phyloP scores from a whole-genome alignment of 1,140 invertebrate genomes.

The Neuroterus valhalla region DNA sequence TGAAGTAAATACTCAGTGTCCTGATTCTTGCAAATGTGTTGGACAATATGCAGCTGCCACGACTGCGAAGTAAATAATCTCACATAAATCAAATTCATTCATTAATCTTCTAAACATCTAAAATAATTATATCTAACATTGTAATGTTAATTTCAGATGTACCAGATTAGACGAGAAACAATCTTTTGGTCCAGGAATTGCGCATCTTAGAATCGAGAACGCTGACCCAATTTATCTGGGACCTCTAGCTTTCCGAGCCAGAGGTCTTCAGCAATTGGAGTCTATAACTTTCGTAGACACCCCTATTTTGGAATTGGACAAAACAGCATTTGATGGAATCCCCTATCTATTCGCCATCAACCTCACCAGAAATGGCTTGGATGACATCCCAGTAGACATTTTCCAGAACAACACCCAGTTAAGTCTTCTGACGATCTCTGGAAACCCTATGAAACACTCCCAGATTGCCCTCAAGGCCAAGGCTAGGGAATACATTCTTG shows the following conservation, averaged over 20 bases:
- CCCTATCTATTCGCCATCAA: slow-evolving; percentile 80
- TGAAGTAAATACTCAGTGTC: slow-evolving; percentile 60
- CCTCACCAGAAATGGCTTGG: slow-evolving; percentile 79
- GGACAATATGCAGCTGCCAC: slow-evolving; percentile 71
- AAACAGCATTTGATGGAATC: slow-evolving; percentile 80
- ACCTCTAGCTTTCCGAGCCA: slow-evolving; percentile 59
- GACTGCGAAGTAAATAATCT: slow-evolving; percentile 68
- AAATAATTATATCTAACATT: too few species aligned
- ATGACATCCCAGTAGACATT: slow-evolving; percentile 79
- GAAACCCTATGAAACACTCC: slow-evolving; percentile 79
- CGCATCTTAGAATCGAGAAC: slow-evolving; percentile 64
- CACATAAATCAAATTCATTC: neutral
- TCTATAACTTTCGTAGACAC: slow-evolving; percentile 70
- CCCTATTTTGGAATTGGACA: slow-evolving; percentile 64
- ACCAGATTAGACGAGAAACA: slow-evolving; percentile 65
- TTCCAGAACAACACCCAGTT: slow-evolving; percentile 81
- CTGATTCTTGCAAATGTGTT: slow-evolving; percentile 65
- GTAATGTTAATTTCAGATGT: slow-evolving; percentile 57
- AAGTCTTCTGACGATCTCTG: slow-evolving; percentile 79
- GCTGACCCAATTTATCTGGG: slow-evolving; percentile 62
- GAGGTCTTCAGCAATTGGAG: slow-evolving; percentile 67
- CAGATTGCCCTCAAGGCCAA: slow-evolving; percentile 57
- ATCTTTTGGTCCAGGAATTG: slow-evolving; percentile 62
- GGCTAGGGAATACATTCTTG: slow-evolving; percentile 75
- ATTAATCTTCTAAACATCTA: too few species aligned